phyloP scores from a whole-genome alignment of 2,113 vertebrate species.

The Ophthalmotilapia sp. region DNA sequence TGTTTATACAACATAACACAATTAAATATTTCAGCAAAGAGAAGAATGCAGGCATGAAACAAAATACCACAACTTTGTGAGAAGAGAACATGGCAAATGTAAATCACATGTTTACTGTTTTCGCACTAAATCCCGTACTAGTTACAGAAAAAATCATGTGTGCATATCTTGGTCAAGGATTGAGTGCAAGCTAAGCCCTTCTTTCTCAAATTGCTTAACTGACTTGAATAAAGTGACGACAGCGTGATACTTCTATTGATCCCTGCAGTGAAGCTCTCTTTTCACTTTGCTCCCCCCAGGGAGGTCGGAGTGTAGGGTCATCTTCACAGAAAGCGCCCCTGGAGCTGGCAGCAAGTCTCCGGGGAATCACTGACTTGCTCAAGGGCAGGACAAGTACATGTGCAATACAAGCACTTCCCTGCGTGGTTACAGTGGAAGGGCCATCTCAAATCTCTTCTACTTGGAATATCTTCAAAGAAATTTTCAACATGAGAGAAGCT shows the following conservation, averaged over 20 bases:
- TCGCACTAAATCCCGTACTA: background rate
- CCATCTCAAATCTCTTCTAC: background rate
- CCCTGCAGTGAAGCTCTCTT: slow-evolving; percentile 34
- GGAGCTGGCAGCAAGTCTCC: slow-evolving; percentile 17
- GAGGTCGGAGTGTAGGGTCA: slow-evolving; percentile 41
- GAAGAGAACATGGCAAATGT: background rate
- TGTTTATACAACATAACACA: background rate
- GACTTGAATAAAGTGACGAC: slow-evolving; percentile 6
- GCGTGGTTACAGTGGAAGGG: background rate
- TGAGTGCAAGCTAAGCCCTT: background rate
- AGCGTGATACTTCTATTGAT: slow-evolving; percentile 27
- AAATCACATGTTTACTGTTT: background rate
- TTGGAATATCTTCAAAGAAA: slow-evolving; percentile 25
- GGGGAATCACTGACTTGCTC: slow-evolving; percentile 39
- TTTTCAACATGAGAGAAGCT: background rate
- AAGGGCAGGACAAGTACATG: slow-evolving; percentile 41
- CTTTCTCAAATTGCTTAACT: background rate
- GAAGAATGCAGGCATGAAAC: background rate
- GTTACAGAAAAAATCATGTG: background rate
- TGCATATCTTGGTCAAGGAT: background rate
- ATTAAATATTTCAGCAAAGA: background rate
- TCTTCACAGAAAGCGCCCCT: slow-evolving; percentile 22
- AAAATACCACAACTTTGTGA: background rate
- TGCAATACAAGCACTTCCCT: background rate
- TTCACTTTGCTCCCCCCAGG: slow-evolving; percentile 23